These are phyloP conservation scores for Heterocephalus glaber DNA, from an alignment of 2,113 vertebrate genomes.

Conservation along the genomic window DNA sequence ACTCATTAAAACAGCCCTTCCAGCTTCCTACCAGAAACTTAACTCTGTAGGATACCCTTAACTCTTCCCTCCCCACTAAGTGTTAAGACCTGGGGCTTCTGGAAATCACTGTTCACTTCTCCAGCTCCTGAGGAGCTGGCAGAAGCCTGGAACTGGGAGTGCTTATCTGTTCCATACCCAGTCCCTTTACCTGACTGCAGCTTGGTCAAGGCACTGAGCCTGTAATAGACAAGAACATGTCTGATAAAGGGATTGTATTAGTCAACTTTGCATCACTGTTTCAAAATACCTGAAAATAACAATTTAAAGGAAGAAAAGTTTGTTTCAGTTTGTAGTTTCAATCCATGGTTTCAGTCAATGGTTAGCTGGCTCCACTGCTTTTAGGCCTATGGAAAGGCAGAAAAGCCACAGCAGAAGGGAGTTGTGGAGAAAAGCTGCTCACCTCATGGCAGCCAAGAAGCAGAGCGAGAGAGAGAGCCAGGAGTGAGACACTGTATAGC, in stretches of 20 bases:
- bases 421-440: not conserved
- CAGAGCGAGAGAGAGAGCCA: not conserved
- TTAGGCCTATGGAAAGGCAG: not conserved
- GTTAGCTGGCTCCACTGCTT: not conserved
- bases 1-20: not conserved
- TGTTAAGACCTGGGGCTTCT: not conserved
- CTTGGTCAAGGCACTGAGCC: not conserved
- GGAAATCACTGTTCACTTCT: not conserved
- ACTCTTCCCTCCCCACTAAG: not conserved
- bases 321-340: not conserved
- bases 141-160: not conserved
- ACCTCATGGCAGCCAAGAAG: not conserved
- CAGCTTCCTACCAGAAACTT: not conserved
- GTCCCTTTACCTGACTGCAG: not conserved
- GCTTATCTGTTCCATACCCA: not conserved
- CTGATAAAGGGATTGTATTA: not conserved
- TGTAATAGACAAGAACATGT: not conserved
- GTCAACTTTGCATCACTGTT: not conserved
- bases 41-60: not conserved
- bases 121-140: not conserved
- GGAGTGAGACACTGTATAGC: not conserved
- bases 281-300: not conserved
- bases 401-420: not conserved
- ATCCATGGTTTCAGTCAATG: not conserved
- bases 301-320: not conserved